Evolutionary conservation across 37 sponge, comb jelly and placozoan genomes (phyloP).

Genomic region (Tethya wilhelma): DNA sequence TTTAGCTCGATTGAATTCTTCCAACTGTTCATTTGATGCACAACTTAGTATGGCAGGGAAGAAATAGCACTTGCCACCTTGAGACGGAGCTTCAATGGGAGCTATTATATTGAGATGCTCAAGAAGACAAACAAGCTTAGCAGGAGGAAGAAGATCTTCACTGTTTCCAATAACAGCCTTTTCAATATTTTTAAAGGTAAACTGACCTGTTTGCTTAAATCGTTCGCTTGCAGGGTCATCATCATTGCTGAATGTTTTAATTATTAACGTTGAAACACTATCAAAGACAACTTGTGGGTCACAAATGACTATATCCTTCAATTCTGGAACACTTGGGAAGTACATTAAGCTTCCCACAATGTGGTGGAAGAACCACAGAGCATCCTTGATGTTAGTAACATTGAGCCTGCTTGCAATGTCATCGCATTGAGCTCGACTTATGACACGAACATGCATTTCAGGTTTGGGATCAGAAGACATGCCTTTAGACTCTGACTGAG

Average conservation of each 20-base stretch:
- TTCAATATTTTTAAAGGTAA: neutral
- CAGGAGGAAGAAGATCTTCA: neutral
- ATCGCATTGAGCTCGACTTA: neutral
- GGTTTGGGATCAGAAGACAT: too few species aligned
- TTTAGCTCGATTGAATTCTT: too few species aligned
- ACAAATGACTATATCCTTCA: constrained; percentile 12
- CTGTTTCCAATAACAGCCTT: neutral
- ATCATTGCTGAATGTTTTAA: neutral
- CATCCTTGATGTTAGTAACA: neutral
- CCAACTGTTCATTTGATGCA: neutral
- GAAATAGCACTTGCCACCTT: neutral
- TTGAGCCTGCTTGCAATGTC: neutral
- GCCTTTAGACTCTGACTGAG: too few species aligned
- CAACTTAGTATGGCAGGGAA: neutral
- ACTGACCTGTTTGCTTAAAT: constrained; percentile 7
- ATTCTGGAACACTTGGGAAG: neutral
- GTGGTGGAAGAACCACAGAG: constrained; percentile 28
- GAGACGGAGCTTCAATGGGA: neutral
- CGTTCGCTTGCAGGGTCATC: neutral
- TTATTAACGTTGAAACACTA: constrained; percentile 2
- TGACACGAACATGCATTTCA: neutral
- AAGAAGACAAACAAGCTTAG: neutral
- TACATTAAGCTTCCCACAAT: constrained; percentile 13
- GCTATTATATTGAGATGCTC: neutral
- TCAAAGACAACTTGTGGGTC: constrained; percentile 18